phyloP scores from a whole-genome alignment of 2,888 invertebrate genomes.

The Macropis europaea region DNA sequence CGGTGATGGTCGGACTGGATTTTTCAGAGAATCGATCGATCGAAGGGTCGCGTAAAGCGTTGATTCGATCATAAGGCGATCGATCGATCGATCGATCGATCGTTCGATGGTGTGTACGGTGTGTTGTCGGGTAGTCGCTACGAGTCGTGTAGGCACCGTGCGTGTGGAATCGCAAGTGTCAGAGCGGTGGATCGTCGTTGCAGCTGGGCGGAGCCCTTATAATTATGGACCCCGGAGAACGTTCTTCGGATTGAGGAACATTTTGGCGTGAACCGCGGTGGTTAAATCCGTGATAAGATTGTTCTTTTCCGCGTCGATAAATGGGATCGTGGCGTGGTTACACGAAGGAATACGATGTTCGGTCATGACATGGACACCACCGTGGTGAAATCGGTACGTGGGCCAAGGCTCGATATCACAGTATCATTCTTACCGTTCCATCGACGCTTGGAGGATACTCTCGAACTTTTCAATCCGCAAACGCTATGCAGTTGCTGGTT shows the following conservation, averaged over 20 bases:
- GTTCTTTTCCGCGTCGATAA: conserved; percentile 25
- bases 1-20: neutral
- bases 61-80: conserved; percentile 1
- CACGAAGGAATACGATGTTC: conserved; percentile 40
- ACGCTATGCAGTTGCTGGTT: too few species aligned
- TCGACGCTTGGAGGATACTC: neutral
- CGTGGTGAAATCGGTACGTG: conserved; percentile 59
- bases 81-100: conserved; percentile 32
- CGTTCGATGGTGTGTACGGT: conserved; percentile 8
- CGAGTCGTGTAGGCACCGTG: conserved; percentile 24
- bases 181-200: conserved; percentile 39
- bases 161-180: conserved; percentile 45
- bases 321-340: conserved; percentile 43
- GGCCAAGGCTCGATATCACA: conserved; percentile 8
- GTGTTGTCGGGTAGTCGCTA: conserved; percentile 18
- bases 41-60: neutral
- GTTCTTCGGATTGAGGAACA: neutral
- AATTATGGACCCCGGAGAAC: conserved; percentile 5
- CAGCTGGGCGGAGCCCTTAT: conserved; percentile 58
- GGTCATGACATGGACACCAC: conserved; percentile 58
- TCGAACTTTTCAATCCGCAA: neutral
- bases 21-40: neutral
- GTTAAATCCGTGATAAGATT: conserved; percentile 8
- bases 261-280: neutral
- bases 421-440: too few species aligned